Evolutionary conservation across 1,140 invertebrate genomes (phyloP).

Genomic region (Oedothorax gibbosus): DNA sequence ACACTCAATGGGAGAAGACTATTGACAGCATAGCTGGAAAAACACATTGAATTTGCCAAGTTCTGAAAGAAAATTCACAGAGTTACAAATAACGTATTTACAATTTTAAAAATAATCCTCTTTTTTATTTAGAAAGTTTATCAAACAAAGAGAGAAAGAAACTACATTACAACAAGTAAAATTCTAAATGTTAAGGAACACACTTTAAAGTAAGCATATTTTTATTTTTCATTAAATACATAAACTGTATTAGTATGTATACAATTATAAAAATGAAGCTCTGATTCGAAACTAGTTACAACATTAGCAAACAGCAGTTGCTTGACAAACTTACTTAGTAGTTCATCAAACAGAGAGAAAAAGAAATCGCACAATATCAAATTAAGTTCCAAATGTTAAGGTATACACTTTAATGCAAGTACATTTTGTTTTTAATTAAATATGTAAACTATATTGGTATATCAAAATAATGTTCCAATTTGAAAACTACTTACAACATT

Average conservation of each 20-base stretch:
- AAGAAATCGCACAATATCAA: no score
- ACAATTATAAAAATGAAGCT: background rate
- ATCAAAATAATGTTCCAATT: background rate
- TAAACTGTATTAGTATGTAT: background rate
- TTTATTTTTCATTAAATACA: no score
- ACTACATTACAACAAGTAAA: background rate
- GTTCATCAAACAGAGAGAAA: no score
- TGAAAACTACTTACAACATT: slow-evolving; percentile 62
- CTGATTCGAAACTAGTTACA: slow-evolving; percentile 52
- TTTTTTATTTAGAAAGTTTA: background rate
- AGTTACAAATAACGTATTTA: no score
- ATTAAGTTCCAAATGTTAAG: no score
- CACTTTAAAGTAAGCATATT: background rate
- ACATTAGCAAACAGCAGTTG: slow-evolving; percentile 68
- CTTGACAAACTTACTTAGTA: slow-evolving; percentile 68
- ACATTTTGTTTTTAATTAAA: no score
- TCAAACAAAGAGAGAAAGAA: no score
- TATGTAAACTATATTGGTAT: background rate
- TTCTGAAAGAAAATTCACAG: slow-evolving; percentile 17
- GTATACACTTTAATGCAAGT: no score
- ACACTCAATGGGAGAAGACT: slow-evolving; percentile 67
- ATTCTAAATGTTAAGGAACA: background rate
- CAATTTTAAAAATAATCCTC: slow-evolving; percentile 56
- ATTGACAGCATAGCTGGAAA: slow-evolving; percentile 47
- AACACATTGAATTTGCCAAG: slow-evolving; percentile 27